phyloP scores from a whole-genome alignment of 1,140 invertebrate genomes.

The Caenorhabditis brenneri region DNA sequence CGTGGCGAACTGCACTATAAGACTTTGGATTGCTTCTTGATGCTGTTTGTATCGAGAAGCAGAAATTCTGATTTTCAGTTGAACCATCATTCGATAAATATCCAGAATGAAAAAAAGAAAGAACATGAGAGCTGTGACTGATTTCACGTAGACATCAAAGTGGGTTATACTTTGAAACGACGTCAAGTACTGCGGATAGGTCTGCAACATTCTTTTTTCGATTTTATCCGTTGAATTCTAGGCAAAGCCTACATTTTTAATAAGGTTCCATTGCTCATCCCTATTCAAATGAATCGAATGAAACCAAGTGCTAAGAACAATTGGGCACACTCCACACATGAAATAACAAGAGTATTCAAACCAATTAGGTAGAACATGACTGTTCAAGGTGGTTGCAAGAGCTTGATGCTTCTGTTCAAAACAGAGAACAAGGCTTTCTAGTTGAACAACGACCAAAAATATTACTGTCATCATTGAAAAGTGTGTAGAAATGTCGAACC shows the following conservation, averaged over 20 bases:
- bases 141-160: background rate
- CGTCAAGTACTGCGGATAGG: too few relatives aligned
- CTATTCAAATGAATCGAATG: background rate
- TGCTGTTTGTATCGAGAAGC: background rate
- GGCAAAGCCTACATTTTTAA: background rate
- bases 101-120: background rate
- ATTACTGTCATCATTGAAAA: background rate
- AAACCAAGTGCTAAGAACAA: background rate
- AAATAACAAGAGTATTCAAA: background rate
- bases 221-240: too few relatives aligned
- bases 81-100: background rate
- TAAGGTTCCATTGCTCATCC: background rate
- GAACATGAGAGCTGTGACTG: too few relatives aligned
- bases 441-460: background rate
- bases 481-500: background rate
- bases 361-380: background rate
- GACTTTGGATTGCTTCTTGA: background rate
- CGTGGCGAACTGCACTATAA: background rate
- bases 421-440: background rate
- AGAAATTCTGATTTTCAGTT: background rate
- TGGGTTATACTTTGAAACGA: background rate
- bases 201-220: too few relatives aligned
- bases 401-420: constrained; percentile 1
- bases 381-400: background rate
- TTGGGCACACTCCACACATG: background rate